Percentiles rank a stretch among this genome's conserved stretches.
These are phyloP conservation scores for Hemiprocne comata DNA, from an alignment of 2,113 vertebrate species.

Conservation along the genomic window DNA sequence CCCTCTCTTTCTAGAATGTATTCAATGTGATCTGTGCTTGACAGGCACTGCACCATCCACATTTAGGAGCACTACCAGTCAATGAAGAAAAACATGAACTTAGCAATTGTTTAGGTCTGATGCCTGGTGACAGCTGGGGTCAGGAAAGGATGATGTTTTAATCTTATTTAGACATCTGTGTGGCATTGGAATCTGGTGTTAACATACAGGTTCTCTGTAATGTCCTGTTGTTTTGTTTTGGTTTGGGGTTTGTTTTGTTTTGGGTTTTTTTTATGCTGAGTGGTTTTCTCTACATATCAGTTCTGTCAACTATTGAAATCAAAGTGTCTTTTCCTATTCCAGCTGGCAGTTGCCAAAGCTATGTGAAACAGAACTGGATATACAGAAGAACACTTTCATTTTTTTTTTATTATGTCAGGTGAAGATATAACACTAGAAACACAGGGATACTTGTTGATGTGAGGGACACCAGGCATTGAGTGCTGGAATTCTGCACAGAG, in stretches of 20 bases:
- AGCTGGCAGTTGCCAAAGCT: slow-evolving; percentile 27
- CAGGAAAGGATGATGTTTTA: background rate
- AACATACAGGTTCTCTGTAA: slow-evolving; percentile 16
- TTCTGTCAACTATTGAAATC: slow-evolving; percentile 22
- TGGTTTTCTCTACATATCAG: background rate
- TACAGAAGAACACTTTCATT: background rate
- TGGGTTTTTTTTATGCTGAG: background rate
- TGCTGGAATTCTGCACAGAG: slow-evolving; percentile 1
- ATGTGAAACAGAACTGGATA: slow-evolving; percentile 6
- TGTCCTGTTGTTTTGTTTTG: background rate
- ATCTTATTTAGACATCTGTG: background rate
- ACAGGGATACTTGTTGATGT: background rate
- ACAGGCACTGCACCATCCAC: background rate
- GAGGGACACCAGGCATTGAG: background rate
- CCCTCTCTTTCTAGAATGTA: background rate
- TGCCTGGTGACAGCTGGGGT: background rate
- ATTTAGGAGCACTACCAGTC: background rate
- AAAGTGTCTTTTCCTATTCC: background rate
- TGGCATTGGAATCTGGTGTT: background rate
- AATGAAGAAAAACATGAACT: background rate
- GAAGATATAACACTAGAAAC: slow-evolving; percentile 22
- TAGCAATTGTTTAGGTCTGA: background rate
- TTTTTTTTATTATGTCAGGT: slow-evolving; percentile 6
- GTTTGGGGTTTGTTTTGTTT: too few relatives aligned
- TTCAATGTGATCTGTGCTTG: background rate